A percentile compares a stretch with the other conserved stretches of the same genome.
These are phyloP conservation scores for Oreochromis grahami DNA, from an alignment of 2,797 vertebrate species.

Conservation along the genomic window DNA sequence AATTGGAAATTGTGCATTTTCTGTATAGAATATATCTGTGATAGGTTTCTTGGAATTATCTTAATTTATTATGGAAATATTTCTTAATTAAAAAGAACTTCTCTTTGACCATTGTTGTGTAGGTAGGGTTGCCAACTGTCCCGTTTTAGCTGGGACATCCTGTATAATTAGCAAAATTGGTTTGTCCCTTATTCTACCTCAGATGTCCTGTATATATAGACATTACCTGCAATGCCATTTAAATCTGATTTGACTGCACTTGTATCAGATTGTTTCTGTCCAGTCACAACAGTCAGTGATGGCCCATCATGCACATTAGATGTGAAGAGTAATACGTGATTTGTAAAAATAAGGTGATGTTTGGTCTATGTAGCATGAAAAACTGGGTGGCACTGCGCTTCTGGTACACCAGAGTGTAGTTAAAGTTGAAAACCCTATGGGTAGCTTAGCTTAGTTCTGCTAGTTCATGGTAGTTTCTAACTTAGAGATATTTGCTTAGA, in stretches of 20 bases:
- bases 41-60: rapidly evolving
- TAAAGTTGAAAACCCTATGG: not conserved
- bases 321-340: not conserved
- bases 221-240: not conserved
- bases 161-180: not conserved
- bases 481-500: rapidly evolving
- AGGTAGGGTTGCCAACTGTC: not conserved
- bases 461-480: not conserved
- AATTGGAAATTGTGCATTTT: not conserved
- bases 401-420: not conserved
- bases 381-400: rapidly evolving
- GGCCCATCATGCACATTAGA: not conserved
- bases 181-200: rapidly evolving
- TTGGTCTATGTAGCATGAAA: not conserved
- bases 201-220: not conserved
- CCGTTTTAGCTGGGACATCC: not conserved
- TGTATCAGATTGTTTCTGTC: not conserved
- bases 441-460: rapidly evolving
- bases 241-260: not conserved
- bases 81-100: not conserved
- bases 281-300: rapidly evolving
- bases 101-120: not conserved
- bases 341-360: not conserved
- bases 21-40: not conserved
- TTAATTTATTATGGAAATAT: not conserved